phyloP scores from a whole-genome alignment of 2,113 vertebrate genomes.

The Aix galericulata region DNA sequence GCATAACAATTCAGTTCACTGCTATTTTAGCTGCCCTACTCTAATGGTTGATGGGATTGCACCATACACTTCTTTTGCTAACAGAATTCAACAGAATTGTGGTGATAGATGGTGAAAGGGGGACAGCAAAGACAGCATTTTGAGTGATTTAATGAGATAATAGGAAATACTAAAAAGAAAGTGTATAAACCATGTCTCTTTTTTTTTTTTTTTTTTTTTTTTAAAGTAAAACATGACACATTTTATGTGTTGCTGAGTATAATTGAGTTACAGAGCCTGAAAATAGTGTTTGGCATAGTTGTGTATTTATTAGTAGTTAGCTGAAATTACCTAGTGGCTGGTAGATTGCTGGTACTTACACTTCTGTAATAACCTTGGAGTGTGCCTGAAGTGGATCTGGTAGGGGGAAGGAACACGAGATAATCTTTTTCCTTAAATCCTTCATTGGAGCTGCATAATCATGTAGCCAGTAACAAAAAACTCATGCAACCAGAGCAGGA shows the following conservation, averaged over 20 bases:
- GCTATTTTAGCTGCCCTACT: neutral
- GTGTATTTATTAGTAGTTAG: neutral
- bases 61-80: neutral
- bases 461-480: neutral
- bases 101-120: neutral
- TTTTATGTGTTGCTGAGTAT: neutral
- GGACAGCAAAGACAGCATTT: neutral
- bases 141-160: neutral
- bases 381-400: neutral
- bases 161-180: neutral
- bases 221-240: neutral
- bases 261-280: neutral
- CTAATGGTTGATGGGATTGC: neutral
- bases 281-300: neutral
- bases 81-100: neutral
- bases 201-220: neutral
- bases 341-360: neutral
- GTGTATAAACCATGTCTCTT: neutral
- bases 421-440: neutral
- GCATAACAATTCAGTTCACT: neutral
- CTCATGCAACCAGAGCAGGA: neutral
- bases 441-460: neutral
- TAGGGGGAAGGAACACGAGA: neutral
- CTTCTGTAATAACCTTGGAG: fast-evolving
- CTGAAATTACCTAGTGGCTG: neutral